Percentiles rank a stretch among this genome's conserved stretches.
These are phyloP conservation scores for Formicarius rufipectus DNA, from an alignment of 2,113 vertebrate species.

Conservation along the genomic window DNA sequence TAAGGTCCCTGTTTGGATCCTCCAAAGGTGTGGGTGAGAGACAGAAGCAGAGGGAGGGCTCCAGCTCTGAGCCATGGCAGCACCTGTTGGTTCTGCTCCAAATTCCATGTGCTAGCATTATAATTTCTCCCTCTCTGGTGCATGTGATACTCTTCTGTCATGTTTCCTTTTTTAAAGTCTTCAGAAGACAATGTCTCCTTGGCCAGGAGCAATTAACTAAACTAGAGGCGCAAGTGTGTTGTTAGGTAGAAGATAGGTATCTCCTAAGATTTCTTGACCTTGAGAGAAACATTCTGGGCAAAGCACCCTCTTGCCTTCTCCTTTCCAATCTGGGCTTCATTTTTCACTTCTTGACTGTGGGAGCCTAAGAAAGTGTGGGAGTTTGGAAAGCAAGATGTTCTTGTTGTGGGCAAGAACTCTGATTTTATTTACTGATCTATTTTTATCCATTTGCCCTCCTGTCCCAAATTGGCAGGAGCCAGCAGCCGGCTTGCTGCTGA, in stretches of 20 bases:
- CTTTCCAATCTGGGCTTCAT: neutral
- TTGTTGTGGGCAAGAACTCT: neutral
- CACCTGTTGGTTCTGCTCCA: neutral
- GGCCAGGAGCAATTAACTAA: neutral
- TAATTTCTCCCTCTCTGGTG: neutral
- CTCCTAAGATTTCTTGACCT: neutral
- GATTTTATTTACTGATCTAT: neutral
- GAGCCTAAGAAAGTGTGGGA: neutral
- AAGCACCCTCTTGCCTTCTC: neutral
- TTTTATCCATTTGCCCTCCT: neutral
- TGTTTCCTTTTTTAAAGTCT: neutral
- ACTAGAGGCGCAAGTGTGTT: neutral
- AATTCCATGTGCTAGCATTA: neutral
- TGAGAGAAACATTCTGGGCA: neutral
- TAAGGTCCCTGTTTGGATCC: neutral
- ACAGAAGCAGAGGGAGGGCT: neutral
- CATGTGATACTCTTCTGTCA: neutral
- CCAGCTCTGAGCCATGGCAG: neutral
- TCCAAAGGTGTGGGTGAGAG: neutral
- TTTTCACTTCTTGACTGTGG: neutral
- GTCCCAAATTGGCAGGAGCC: neutral
- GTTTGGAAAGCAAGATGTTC: neutral
- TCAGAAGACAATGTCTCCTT: neutral
- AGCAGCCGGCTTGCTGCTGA: neutral
- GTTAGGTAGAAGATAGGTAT: neutral